Evolutionary conservation across 1,140 invertebrate genomes (phyloP).

Genomic region (Apis dorsata): DNA sequence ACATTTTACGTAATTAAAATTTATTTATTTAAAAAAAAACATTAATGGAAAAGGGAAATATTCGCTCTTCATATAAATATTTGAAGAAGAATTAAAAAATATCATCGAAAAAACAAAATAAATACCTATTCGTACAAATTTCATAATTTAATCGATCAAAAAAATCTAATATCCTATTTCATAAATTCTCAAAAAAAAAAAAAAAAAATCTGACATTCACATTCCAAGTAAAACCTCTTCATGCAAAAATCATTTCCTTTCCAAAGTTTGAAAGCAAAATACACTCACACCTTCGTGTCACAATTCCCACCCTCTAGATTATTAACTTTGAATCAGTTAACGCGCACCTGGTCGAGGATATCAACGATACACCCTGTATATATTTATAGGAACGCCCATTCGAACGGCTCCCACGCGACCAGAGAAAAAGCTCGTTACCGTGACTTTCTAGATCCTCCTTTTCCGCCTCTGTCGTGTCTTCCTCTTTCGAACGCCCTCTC

Average conservation of each 20-base stretch:
- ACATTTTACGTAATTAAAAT: too few relatives aligned
- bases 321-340: background rate
- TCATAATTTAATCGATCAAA: too few relatives aligned
- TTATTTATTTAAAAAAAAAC: too few relatives aligned
- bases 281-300: too few relatives aligned
- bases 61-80: too few relatives aligned
- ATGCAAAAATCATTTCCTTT: background rate
- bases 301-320: background rate
- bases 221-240: background rate
- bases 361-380: constrained; percentile 40
- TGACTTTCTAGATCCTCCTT: constrained; percentile 48
- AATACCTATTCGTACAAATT: too few relatives aligned
- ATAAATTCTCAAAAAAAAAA: too few relatives aligned
- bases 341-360: background rate
- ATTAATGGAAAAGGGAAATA: too few relatives aligned
- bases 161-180: too few relatives aligned
- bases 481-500: background rate
- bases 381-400: constrained; percentile 39
- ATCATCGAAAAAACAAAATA: too few relatives aligned
- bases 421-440: constrained; percentile 60
- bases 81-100: too few relatives aligned
- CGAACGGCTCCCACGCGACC: constrained; percentile 56
- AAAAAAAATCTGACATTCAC: background rate
- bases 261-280: background rate
- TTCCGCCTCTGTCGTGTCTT: background rate